A percentile compares a stretch with the other conserved stretches of the same genome.
Evolutionary conservation across 2,113 vertebrate genomes (phyloP).

Genomic region (Phainopepla nitens): DNA sequence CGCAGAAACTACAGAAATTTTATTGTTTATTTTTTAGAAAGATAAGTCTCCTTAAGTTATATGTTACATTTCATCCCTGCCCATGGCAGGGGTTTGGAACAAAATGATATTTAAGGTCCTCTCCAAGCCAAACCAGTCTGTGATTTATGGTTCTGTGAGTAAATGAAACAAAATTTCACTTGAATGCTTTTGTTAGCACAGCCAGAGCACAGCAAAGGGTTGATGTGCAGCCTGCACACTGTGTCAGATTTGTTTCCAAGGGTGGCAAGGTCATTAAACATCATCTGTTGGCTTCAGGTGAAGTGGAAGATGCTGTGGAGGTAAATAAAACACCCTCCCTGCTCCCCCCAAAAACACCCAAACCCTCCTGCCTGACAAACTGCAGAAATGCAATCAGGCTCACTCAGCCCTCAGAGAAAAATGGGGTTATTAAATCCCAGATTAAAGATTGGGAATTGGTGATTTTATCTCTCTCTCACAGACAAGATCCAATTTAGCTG

Average conservation of each 20-base stretch:
- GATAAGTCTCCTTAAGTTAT: not conserved
- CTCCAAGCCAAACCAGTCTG: not conserved
- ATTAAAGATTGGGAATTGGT: slow-evolving; percentile 18
- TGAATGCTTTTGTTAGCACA: not conserved
- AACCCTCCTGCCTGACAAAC: not conserved
- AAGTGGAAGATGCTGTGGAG: not conserved
- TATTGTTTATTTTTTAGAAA: not conserved
- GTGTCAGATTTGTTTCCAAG: not conserved
- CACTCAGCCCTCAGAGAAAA: not conserved
- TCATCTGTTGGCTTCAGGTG: not conserved
- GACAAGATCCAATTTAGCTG: slow-evolving; percentile 54
- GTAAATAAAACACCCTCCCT: not conserved
- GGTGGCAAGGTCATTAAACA: not conserved
- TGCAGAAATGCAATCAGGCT: not conserved
- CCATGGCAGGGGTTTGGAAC: not conserved
- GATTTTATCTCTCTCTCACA: slow-evolving; percentile 4
- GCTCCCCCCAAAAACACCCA: not conserved
- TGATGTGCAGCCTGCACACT: not conserved
- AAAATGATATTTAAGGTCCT: not conserved
- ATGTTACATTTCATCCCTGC: not conserved
- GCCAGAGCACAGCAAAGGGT: not conserved
- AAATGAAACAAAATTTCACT: not conserved
- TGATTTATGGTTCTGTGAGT: not conserved
- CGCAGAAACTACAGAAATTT: not conserved
- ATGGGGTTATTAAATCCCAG: slow-evolving; percentile 40